phyloP scores from a whole-genome alignment of 2,888 invertebrate genomes.

The Eutolmus rufibarbis region DNA sequence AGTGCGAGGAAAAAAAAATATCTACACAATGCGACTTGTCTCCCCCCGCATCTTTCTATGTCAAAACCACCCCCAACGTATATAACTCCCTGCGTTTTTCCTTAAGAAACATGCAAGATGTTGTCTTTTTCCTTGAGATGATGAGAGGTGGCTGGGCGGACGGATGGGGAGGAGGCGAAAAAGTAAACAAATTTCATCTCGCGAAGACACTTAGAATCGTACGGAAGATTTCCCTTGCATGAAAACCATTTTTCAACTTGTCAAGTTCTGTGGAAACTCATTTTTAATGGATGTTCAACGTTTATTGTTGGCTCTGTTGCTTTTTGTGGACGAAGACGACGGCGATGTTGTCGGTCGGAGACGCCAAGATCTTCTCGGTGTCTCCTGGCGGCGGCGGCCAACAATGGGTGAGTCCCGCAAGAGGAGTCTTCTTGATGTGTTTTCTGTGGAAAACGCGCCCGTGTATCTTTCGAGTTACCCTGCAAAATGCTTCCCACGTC shows the following conservation, averaged over 20 bases:
- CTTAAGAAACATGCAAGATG: background rate
- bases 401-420: background rate
- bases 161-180: background rate
- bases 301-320: conserved; percentile 45
- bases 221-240: conserved; percentile 43
- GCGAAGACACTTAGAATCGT: conserved; percentile 34
- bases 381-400: background rate
- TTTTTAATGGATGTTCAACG: conserved; percentile 48
- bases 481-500: background rate
- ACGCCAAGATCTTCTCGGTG: background rate
- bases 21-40: background rate
- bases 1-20: background rate
- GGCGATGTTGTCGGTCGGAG: background rate
- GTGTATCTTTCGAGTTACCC: background rate
- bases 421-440: background rate
- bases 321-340: background rate
- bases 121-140: background rate
- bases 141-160: background rate
- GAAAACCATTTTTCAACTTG: conserved; percentile 48
- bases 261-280: conserved; percentile 48
- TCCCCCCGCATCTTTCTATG: background rate
- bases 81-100: background rate
- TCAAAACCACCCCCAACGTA: background rate
- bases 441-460: background rate
- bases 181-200: conserved; percentile 39